Conservation (phyloP, 2,113 vertebrate species). For the Bothrops jararaca region DNA sequence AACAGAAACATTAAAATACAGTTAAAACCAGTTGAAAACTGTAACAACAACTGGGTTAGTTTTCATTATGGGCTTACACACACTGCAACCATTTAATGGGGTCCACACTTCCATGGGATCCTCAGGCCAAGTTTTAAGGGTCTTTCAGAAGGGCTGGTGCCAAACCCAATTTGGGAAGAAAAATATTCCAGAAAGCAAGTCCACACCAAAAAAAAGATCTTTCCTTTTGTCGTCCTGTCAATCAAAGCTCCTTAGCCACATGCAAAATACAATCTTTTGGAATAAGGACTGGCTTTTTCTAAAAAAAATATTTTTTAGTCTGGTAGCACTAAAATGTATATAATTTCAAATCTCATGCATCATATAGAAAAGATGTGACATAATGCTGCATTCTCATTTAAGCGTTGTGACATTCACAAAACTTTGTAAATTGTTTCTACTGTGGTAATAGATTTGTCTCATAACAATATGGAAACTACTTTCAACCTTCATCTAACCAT, state of each 20-base stretch:
- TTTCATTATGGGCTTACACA: neutral
- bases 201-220: neutral
- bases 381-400: neutral
- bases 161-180: neutral
- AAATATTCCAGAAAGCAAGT: neutral
- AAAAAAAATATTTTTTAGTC: neutral
- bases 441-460: neutral
- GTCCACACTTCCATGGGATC: neutral
- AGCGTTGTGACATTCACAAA: neutral
- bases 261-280: neutral
- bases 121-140: neutral
- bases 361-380: neutral
- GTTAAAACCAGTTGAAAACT: neutral
- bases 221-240: neutral
- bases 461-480: neutral
- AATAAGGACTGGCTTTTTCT: neutral
- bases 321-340: neutral
- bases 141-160: neutral
- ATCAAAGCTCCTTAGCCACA: neutral
- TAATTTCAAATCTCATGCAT: neutral
- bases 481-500: neutral
- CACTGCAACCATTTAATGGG: neutral
- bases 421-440: neutral
- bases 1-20: neutral
- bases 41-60: neutral